Evolutionary conservation across 2,888 invertebrate genomes (phyloP).

Genomic region (Patella caerulea): DNA sequence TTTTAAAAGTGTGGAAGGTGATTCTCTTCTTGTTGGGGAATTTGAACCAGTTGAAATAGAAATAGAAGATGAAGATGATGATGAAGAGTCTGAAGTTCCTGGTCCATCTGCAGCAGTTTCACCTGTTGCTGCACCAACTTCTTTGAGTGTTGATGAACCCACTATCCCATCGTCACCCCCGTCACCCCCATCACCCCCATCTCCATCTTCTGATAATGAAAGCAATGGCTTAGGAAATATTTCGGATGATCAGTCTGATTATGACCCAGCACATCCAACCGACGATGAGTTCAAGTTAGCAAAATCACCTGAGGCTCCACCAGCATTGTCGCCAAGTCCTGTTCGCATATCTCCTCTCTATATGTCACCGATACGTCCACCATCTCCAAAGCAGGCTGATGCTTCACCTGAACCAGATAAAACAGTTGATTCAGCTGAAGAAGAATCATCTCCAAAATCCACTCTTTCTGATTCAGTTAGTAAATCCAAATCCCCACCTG

Average conservation of each 20-base stretch:
- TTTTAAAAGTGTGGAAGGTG: not conserved
- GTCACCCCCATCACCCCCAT: not conserved
- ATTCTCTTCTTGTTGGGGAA: not conserved
- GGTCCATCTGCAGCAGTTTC: not conserved
- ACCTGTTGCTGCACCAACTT: not conserved
- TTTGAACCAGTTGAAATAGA: not conserved
- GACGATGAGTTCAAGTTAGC: constrained; percentile 29
- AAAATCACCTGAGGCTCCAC: not conserved
- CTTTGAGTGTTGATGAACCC: not conserved
- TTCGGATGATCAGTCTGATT: constrained; percentile 20
- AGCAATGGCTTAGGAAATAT: not conserved
- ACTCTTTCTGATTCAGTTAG: not conserved
- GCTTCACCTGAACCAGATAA: not conserved
- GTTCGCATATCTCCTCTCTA: not conserved
- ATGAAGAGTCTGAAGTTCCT: not conserved
- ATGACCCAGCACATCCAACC: constrained; percentile 41
- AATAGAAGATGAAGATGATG: not conserved
- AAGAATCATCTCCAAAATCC: not conserved
- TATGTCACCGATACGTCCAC: not conserved
- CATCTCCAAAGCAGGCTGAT: not conserved
- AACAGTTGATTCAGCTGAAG: not conserved
- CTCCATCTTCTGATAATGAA: not conserved
- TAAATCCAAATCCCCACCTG: not conserved
- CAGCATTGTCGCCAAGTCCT: not conserved
- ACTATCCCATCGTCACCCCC: not conserved